Conservation (phyloP, 2,113 vertebrate genomes). For the Onychostruthus taczanowskii region DNA sequence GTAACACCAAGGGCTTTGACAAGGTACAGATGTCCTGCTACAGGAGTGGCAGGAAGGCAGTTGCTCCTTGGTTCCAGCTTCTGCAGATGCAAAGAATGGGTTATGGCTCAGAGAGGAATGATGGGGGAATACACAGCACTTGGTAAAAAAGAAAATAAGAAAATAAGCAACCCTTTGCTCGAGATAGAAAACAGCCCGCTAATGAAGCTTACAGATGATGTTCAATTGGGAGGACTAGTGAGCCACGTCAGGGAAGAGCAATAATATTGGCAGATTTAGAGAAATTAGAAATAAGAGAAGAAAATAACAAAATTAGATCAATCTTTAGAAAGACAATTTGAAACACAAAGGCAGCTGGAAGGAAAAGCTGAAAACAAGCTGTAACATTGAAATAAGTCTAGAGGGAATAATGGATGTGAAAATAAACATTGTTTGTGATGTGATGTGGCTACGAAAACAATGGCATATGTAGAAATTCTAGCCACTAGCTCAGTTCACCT, state of each 20-base stretch:
- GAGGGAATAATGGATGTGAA: neutral
- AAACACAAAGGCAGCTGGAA: constrained; percentile 39
- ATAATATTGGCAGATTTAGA: constrained; percentile 18
- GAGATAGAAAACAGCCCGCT: neutral
- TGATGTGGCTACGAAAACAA: neutral
- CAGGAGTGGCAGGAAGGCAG: neutral
- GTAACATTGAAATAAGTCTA: neutral
- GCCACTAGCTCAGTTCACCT: neutral
- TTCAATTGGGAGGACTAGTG: neutral
- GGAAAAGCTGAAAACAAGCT: constrained; percentile 5
- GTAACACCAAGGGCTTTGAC: neutral
- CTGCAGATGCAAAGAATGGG: neutral
- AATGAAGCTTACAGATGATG: constrained; percentile 50
- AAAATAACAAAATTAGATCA: constrained; percentile 56
- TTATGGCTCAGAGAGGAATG: neutral
- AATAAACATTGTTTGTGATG: neutral
- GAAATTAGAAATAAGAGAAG: constrained; percentile 51
- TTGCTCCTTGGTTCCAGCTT: neutral
- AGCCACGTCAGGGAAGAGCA: neutral
- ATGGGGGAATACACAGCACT: neutral
- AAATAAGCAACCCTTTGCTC: neutral
- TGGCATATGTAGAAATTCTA: neutral
- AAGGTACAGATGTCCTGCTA: constrained; percentile 33
- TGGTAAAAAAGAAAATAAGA: neutral
- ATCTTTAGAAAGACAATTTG: constrained; percentile 28